A percentile compares a stretch with the other conserved stretches of the same genome.
phyloP scores from a whole-genome alignment of 2,797 vertebrate species.

The Discoglossus pictus region DNA sequence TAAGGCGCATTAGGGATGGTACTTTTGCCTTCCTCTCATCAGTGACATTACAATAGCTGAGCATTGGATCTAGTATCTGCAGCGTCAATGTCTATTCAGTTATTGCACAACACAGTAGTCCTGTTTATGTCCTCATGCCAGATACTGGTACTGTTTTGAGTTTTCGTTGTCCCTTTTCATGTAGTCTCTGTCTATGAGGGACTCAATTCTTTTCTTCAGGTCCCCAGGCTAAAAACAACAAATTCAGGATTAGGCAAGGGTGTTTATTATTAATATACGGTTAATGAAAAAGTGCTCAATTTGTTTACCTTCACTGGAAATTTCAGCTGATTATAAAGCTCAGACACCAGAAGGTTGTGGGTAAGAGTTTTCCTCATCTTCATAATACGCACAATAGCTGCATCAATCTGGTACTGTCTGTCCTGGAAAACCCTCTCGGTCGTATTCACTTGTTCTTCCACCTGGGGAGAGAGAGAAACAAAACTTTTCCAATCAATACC shows the following conservation, averaged over 20 bases:
- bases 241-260: neutral
- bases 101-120: slow-evolving; percentile 16
- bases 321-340: slow-evolving; percentile 92
- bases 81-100: slow-evolving; percentile 10
- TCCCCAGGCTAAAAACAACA: slow-evolving; percentile 82
- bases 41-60: slow-evolving; percentile 22
- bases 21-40: neutral
- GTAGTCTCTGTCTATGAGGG: slow-evolving; percentile 95
- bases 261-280: neutral
- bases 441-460: slow-evolving; percentile 91
- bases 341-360: slow-evolving; percentile 90
- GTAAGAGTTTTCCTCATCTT: slow-evolving; percentile 94
- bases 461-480: slow-evolving; percentile 63
- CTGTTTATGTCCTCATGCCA: slow-evolving; percentile 75
- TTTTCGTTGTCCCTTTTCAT: slow-evolving; percentile 95
- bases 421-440: slow-evolving; percentile 93
- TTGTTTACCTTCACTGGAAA: slow-evolving; percentile 87
- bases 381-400: slow-evolving; percentile 92
- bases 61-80: slow-evolving; percentile 3
- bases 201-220: slow-evolving; percentile 94
- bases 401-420: slow-evolving; percentile 91
- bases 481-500: neutral
- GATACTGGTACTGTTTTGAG: slow-evolving; percentile 93
- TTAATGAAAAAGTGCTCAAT: slow-evolving; percentile 18
- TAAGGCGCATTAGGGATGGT: slow-evolving; percentile 21